A percentile compares a stretch with the other conserved stretches of the same genome.
Evolutionary conservation across 2,797 vertebrate genomes (phyloP).

Genomic region (Galago senegalensis): DNA sequence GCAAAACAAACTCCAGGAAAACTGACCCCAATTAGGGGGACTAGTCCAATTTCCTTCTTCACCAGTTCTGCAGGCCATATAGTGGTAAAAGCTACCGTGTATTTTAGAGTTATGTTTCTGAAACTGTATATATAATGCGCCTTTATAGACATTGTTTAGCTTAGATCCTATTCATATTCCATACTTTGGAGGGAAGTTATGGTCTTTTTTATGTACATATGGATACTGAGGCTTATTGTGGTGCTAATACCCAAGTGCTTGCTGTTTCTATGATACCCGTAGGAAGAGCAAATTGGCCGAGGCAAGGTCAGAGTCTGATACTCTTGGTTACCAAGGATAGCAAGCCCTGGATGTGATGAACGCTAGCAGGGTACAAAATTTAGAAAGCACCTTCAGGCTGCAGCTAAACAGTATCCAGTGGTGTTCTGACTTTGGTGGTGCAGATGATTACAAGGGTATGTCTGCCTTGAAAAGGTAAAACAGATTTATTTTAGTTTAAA

Average conservation of each 20-base stretch:
- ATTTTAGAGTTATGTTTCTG: neutral
- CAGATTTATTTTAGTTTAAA: conserved; percentile 37
- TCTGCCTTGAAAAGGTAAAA: neutral
- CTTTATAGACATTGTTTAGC: neutral
- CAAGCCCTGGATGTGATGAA: neutral
- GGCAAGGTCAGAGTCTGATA: neutral
- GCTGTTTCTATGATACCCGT: neutral
- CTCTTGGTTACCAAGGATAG: neutral
- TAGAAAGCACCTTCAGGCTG: neutral
- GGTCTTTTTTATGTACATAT: neutral
- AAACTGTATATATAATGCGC: neutral
- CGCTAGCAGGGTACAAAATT: neutral
- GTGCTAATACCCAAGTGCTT: neutral
- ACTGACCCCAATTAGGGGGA: neutral
- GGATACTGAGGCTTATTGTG: neutral
- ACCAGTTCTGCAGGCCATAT: neutral
- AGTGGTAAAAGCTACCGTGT: neutral
- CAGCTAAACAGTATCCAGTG: neutral
- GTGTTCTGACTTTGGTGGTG: neutral
- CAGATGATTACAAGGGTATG: neutral
- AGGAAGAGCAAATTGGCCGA: neutral
- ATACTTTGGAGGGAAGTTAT: neutral
- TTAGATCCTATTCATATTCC: neutral
- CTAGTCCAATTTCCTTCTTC: neutral
- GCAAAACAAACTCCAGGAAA: conserved; percentile 25